These are phyloP conservation scores for Ceramica pisi DNA, from an alignment of 2,888 invertebrate species.

Conservation along the genomic window DNA sequence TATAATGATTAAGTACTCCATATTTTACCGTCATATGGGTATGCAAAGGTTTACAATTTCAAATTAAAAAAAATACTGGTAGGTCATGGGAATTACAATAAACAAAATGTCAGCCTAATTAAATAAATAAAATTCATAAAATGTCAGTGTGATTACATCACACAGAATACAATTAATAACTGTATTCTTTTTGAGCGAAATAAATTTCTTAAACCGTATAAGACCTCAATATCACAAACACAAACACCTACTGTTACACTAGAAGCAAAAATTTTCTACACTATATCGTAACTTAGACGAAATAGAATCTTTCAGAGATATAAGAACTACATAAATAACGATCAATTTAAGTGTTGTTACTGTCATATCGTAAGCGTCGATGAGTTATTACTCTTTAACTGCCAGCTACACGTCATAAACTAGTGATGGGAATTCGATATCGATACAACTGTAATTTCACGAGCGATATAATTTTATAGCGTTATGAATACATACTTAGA, in stretches of 20 bases:
- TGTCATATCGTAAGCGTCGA: constrained; percentile 48
- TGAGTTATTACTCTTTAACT: constrained; percentile 53
- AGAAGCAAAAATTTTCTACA: background rate
- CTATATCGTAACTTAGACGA: background rate
- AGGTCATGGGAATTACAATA: too few species aligned
- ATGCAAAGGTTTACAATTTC: too few species aligned
- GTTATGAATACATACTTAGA: constrained; percentile 7
- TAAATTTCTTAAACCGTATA: too few species aligned
- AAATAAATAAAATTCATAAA: too few species aligned
- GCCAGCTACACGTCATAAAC: constrained; percentile 49
- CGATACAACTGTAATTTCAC: constrained; percentile 30
- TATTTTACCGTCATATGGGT: too few species aligned
- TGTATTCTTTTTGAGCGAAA: too few species aligned
- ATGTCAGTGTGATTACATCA: too few species aligned
- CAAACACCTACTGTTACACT: too few species aligned
- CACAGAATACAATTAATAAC: too few species aligned
- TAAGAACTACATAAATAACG: constrained; percentile 31
- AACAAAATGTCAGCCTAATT: too few species aligned
- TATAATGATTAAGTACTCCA: too few species aligned
- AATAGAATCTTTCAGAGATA: constrained; percentile 18
- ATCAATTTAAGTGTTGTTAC: constrained; percentile 37
- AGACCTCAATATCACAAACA: background rate
- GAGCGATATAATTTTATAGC: constrained; percentile 22
- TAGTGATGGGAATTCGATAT: constrained; percentile 49
- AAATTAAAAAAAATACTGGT: too few species aligned